Conservation (phyloP, 2,113 vertebrate genomes). For the Mirza zaza region DNA sequence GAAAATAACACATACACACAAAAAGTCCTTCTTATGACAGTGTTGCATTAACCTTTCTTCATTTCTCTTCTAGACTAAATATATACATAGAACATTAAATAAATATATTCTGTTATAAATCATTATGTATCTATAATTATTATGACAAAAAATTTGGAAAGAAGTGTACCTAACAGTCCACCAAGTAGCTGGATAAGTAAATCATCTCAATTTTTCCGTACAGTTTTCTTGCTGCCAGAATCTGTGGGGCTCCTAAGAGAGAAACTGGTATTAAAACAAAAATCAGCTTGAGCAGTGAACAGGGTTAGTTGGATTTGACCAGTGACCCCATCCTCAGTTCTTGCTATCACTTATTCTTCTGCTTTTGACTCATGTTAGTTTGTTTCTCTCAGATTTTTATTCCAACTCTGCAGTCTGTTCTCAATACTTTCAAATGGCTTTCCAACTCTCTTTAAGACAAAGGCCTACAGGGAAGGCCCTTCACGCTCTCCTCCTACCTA, state of each 20-base stretch:
- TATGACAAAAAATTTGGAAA: neutral
- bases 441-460: neutral
- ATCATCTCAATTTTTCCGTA: neutral
- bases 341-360: neutral
- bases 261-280: neutral
- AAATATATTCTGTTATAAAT: neutral
- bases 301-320: neutral
- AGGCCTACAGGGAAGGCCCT: neutral
- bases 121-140: neutral
- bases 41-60: slow-evolving; percentile 23
- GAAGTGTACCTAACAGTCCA: neutral
- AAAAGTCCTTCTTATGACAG: neutral
- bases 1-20: neutral
- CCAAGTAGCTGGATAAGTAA: neutral
- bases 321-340: rapidly evolving
- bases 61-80: neutral
- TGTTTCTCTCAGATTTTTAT: neutral
- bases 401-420: neutral
- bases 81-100: neutral
- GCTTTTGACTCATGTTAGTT: neutral
- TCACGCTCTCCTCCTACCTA: neutral
- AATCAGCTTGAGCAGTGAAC: neutral
- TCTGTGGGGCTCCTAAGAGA: neutral
- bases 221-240: neutral
- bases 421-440: neutral